Conservation (phyloP, 2,888 invertebrate genomes). For the Hyppa rectilinea region DNA sequence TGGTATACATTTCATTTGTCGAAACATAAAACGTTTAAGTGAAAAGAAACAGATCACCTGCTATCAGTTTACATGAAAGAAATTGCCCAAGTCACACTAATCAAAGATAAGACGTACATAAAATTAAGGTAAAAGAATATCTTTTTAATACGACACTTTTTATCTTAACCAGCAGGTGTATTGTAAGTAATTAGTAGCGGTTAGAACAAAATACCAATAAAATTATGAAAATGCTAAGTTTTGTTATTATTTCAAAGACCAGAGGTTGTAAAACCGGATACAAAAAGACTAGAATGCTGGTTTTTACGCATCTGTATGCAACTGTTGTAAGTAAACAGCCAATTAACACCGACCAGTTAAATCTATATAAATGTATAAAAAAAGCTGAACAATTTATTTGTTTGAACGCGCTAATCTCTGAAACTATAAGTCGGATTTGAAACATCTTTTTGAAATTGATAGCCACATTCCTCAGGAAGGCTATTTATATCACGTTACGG, state of each 20-base stretch:
- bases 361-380: too few species aligned
- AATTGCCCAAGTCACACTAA: not conserved
- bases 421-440: too few species aligned
- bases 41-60: slow-evolving; percentile 12
- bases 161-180: slow-evolving; percentile 1
- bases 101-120: not conserved
- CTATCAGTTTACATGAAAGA: slow-evolving; percentile 3
- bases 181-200: slow-evolving; percentile 10
- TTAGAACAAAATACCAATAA: slow-evolving; percentile 26
- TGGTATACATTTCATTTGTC: not conserved
- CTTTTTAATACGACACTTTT: slow-evolving; percentile 10
- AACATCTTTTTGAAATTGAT: too few species aligned
- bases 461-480: too few species aligned
- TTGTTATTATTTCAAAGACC: slow-evolving; percentile 24
- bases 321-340: slow-evolving; percentile 58
- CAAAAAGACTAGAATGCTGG: slow-evolving; percentile 52
- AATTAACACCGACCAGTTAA: slow-evolving; percentile 57
- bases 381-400: too few species aligned
- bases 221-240: slow-evolving; percentile 31
- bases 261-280: slow-evolving; percentile 44
- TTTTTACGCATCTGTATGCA: slow-evolving; percentile 48
- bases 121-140: not conserved
- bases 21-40: not conserved
- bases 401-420: too few species aligned
- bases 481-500: too few species aligned